A percentile compares a stretch with the other conserved stretches of the same genome.
Conservation (phyloP, 53 echinoderm and acorn worm species). For the Holothuria scabra region DNA sequence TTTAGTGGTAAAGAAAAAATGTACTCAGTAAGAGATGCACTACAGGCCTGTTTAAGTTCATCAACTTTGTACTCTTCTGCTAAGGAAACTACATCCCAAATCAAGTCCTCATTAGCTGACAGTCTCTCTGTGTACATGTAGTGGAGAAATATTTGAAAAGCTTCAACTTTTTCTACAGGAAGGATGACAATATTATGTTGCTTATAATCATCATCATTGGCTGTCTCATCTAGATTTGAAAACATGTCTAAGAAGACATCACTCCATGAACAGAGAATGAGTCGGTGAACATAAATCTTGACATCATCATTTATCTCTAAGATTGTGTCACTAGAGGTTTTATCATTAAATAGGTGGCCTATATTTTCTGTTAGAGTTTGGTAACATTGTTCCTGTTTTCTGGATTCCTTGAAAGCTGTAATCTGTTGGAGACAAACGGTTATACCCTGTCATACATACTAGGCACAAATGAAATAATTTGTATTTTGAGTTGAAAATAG, state of each 20-base stretch:
- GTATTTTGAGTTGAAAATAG: too few relatives aligned
- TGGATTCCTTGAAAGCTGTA: too few relatives aligned
- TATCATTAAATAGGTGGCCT: neutral
- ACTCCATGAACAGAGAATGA: constrained; percentile 29
- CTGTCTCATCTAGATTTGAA: neutral
- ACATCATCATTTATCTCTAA: neutral
- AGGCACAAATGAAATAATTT: too few relatives aligned
- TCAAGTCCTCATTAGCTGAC: neutral
- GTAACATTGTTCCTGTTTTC: too few relatives aligned
- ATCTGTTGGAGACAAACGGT: too few relatives aligned
- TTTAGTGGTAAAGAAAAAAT: neutral
- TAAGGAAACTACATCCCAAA: constrained; percentile 22
- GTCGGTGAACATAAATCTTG: neutral
- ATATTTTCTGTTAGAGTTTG: too few relatives aligned
- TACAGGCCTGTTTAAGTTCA: constrained; percentile 7
- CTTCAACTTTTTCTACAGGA: neutral
- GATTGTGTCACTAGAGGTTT: neutral
- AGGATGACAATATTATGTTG: neutral
- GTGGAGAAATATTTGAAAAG: neutral
- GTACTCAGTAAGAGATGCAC: neutral
- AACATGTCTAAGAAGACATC: constrained; percentile 1
- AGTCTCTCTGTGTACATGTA: constrained; percentile 28
- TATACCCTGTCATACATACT: too few relatives aligned
- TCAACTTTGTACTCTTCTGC: constrained; percentile 2
- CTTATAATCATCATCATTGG: neutral